Percentiles rank a stretch among this genome's conserved stretches.
Evolutionary conservation across 2,888 invertebrate species (phyloP).

Genomic region (Gastracanthus pulcherrimus): DNA sequence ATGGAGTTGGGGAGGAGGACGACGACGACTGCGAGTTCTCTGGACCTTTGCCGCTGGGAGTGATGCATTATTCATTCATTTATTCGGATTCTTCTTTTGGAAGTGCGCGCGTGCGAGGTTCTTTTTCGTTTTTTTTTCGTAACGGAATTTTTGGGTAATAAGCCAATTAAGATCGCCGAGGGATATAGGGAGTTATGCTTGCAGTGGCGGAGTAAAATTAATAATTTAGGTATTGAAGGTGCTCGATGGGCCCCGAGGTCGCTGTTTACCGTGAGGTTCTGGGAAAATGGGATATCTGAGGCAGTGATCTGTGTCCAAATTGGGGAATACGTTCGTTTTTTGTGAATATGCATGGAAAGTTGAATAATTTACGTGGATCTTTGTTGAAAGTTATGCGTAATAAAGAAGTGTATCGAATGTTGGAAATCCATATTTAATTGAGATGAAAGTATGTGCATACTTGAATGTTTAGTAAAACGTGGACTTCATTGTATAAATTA

Average conservation of each 20-base stretch:
- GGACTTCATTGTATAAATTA: no score
- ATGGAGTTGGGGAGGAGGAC: conserved; percentile 26
- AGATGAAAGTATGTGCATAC: no score
- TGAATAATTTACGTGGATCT: no score
- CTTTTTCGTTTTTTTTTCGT: background rate
- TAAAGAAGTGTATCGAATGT: background rate
- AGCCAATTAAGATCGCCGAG: conserved; percentile 17
- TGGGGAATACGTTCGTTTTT: background rate
- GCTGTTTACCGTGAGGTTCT: background rate
- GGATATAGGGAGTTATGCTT: background rate
- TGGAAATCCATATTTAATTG: background rate
- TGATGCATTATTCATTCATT: conserved; percentile 33
- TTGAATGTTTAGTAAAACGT: no score
- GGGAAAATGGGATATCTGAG: background rate
- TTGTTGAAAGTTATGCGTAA: no score
- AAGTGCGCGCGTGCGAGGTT: no score
- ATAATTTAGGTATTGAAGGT: conserved; percentile 2
- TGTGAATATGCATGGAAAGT: no score
- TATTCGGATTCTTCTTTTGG: background rate
- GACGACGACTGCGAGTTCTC: background rate
- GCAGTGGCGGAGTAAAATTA: no score
- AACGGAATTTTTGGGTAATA: conserved; percentile 6
- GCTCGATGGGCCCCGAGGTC: background rate
- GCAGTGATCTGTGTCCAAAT: background rate
- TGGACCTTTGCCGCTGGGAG: background rate